These are phyloP conservation scores for Brotula barbata DNA, from an alignment of 2,797 vertebrate species.

Conservation along the genomic window DNA sequence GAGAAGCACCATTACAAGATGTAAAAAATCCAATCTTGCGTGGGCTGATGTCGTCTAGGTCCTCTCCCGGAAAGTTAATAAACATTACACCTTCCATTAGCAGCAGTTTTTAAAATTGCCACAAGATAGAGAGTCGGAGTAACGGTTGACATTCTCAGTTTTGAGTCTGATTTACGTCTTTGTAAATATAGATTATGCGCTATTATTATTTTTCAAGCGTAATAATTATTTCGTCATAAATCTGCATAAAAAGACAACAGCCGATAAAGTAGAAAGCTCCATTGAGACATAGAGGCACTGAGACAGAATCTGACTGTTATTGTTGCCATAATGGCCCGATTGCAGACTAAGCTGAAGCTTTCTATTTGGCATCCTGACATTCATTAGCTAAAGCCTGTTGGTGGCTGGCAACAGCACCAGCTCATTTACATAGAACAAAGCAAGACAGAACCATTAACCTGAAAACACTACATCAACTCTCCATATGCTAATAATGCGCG, in stretches of 20 bases:
- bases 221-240: conserved; percentile 27
- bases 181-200: conserved; percentile 19
- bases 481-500: conserved; percentile 45
- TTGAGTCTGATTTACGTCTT: conserved; percentile 9
- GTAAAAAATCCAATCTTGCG: too few species aligned
- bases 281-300: neutral
- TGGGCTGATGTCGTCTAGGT: too few species aligned
- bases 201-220: conserved; percentile 20
- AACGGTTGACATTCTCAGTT: neutral
- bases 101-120: neutral
- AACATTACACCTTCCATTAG: conserved; percentile 2
- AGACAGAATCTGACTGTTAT: conserved; percentile 26
- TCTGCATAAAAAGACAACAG: conserved; percentile 10
- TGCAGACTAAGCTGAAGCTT: conserved; percentile 48
- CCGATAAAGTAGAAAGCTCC: conserved; percentile 15
- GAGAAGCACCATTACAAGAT: too few species aligned
- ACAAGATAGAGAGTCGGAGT: neutral
- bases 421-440: conserved; percentile 61
- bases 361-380: conserved; percentile 42
- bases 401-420: conserved; percentile 33
- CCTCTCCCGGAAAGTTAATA: conserved; percentile 12
- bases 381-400: conserved; percentile 56
- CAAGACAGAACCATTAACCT: conserved; percentile 58
- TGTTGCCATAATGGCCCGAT: conserved; percentile 45
- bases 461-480: conserved; percentile 54